Evolutionary conservation across 2,113 vertebrate genomes (phyloP), one percentile per base, ranked within the genome.

Genomic region (Myocastor coypus): DNA sequence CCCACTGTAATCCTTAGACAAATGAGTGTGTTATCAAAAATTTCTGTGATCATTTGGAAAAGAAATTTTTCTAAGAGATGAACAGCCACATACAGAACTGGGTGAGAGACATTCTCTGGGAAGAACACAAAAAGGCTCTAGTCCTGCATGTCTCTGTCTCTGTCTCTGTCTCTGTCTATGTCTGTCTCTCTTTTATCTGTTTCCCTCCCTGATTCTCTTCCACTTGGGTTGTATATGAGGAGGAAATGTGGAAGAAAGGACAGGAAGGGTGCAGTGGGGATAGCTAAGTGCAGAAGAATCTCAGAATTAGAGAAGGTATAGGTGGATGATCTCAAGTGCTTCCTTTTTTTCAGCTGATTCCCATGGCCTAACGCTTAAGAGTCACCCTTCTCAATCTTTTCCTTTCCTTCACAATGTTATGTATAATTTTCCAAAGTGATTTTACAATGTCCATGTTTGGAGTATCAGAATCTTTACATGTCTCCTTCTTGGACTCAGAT

Each of bases 11-110:
- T 97, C 85, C 96, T 95, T 90, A 91, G 78, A 78, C 85, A 98
- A 98, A 98, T 97, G 97, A 98, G 91, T 94, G 90, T 96, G 96
- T 97, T 95, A 88, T 83, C 96, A 95, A 24, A 83, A 81, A 84
- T 69, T 89, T 80, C n/a, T 91, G 42, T 87, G 96, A 98, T 98
- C 96, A 95, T 94, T 92, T 98, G 87, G 95, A 96, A 97, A 97
- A 96, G 88, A 95, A 68, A 71, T 86, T 66, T 34, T 52, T 42
- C 91, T 26, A 78, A 92, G 50, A 90, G 61, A 50, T 61, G 50
- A 81, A 92, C 59, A 87, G 20, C n/a, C 30, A 34, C 69, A 16
- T 14, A 26, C 34, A 8, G 22, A 40, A 20, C 10, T 46, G 32
- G 9, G 46, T 37, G 28, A 89, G 75, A 95, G 61, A 83, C 1